phyloP scores from a whole-genome alignment of 2,113 vertebrate genomes.

The Oncorhynchus kisutch region DNA sequence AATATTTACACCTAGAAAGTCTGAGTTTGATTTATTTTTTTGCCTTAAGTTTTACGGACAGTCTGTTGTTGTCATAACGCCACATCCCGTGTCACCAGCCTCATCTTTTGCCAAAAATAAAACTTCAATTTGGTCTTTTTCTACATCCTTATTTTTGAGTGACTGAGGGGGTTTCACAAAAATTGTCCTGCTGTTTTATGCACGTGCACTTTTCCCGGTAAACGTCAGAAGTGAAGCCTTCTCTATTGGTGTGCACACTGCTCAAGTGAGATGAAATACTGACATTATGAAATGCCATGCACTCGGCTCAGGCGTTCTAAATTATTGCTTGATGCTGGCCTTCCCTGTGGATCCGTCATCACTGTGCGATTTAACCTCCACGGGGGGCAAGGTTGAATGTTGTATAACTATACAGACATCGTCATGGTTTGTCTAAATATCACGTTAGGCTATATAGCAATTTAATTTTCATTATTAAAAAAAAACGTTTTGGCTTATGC shows the following conservation, averaged over 20 bases:
- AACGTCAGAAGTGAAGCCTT: neutral
- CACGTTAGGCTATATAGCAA: too few relatives aligned
- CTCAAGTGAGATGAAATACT: neutral
- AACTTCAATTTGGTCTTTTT: neutral
- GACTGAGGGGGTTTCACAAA: neutral
- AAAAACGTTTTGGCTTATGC: too few relatives aligned
- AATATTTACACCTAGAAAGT: neutral
- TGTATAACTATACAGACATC: conserved; percentile 24
- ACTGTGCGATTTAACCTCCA: neutral
- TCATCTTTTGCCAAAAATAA: conserved; percentile 1
- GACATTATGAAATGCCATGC: neutral
- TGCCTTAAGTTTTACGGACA: neutral
- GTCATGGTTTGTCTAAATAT: too few relatives aligned
- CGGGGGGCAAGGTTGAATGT: conserved; percentile 31
- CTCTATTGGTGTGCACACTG: neutral
- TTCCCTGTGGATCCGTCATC: neutral
- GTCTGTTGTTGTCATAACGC: neutral
- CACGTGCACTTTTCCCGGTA: neutral
- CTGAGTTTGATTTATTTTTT: neutral
- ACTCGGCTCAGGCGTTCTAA: neutral
- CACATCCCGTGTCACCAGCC: neutral
- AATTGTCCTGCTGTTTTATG: neutral
- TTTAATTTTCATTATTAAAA: too few relatives aligned
- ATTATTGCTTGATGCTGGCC: neutral
- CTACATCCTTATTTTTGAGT: neutral